Evolutionary conservation across 2,888 invertebrate genomes (phyloP), one percentile per base, ranked within the genome.

Genomic region (Strigamia maritima): DNA sequence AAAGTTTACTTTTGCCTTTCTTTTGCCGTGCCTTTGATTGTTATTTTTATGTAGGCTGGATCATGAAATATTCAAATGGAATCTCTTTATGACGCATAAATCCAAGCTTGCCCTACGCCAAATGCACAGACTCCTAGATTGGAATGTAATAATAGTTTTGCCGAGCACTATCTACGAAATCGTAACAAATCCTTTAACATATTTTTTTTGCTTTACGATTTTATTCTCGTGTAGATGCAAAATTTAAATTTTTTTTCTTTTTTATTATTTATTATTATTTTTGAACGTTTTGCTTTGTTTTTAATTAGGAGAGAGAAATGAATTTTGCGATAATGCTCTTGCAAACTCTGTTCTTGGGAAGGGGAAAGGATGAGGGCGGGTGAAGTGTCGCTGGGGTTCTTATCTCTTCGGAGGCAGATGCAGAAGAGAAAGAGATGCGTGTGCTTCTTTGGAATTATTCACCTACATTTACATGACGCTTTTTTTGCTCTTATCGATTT

Each of bases 21-120:
- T 54, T 54, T 54, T 54, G 19, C 54, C 54, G n/a, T 54, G 54
- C 54, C 54, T 54, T 54, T 54, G 54, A 54, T 54, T 54, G 54
- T 54, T 54, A 54, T 54, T 54, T 54, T 54, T 54, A 54, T 54
- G 54, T 54, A 54, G 19, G 54, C 54, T 54, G 54, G 54, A 54
- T 54, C 54, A 54, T 54, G 54, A 54, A 54, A 54, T 54, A 54
- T 54, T 54, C 54, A 54, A 54, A 54, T 54, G 19, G 54, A 54
- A 54, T 19, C 54, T 54, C 54, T 54, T 54, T 54, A 54, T 54
- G 54, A 54, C 19, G 54, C 54, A 54, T 54, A 54, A 54, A 54
- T 54, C 54, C 54, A n/a, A 54, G 54, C 54, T 19, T 54, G 54
- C 54, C 54, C n/a, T 19, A 54, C n/a, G 19, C n/a, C 16, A 54